Conservation (phyloP, 2,797 vertebrate species). For the Paramormyrops hopkinsi region DNA sequence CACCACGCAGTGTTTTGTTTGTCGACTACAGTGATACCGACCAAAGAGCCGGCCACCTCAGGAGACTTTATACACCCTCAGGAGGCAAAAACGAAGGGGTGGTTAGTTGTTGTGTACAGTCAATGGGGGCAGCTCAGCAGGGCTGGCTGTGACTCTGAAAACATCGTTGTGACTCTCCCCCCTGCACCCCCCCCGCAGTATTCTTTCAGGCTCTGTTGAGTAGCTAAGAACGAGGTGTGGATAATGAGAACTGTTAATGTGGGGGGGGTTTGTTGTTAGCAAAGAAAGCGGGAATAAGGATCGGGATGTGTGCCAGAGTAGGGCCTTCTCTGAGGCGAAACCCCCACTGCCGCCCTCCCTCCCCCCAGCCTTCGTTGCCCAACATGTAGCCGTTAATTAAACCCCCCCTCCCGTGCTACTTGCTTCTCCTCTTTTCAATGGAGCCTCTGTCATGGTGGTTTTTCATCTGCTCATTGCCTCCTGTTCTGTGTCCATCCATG, state of each 20-base stretch:
- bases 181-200: not conserved
- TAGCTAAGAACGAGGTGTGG: not conserved
- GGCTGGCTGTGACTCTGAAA: not conserved
- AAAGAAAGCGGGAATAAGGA: not conserved
- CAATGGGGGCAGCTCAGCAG: not conserved
- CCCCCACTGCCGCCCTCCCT: slow-evolving; percentile 30
- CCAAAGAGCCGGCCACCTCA: not conserved
- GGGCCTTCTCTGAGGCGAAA: slow-evolving; percentile 42
- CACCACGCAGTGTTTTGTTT: not conserved
- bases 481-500: not conserved
- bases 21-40: not conserved
- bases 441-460: slow-evolving; percentile 28
- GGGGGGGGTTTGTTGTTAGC: not conserved
- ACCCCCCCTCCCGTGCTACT: slow-evolving; percentile 11
- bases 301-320: slow-evolving; percentile 34
- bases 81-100: not conserved
- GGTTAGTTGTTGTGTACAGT: not conserved
- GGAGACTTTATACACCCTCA: not conserved
- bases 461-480: not conserved
- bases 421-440: slow-evolving; percentile 26
- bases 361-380: slow-evolving; percentile 36
- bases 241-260: not conserved
- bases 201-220: not conserved
- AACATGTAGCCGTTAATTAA: slow-evolving; percentile 50
- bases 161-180: not conserved